phyloP scores from a whole-genome alignment of 2,113 vertebrate genomes.

The Microcebus ravelobensis region DNA sequence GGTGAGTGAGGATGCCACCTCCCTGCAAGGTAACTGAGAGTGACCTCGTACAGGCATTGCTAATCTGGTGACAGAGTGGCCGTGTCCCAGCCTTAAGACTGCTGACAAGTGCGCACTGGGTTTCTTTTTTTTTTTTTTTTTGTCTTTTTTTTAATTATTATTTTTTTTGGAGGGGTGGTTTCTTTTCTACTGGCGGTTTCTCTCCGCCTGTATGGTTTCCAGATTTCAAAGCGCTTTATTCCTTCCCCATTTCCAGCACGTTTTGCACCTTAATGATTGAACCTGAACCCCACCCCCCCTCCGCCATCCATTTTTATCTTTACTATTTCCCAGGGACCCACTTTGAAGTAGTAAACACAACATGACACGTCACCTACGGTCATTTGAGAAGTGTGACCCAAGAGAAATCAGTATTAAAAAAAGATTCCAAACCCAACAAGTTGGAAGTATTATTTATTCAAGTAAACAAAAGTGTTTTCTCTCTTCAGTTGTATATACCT shows the following conservation, averaged over 20 bases:
- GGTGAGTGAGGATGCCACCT: too few relatives aligned
- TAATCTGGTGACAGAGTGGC: rapidly evolving
- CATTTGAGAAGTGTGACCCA: not conserved
- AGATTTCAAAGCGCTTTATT: not conserved
- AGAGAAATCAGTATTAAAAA: not conserved
- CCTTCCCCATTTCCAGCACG: not conserved
- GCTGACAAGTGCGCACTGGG: rapidly evolving
- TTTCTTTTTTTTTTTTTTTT: too few relatives aligned
- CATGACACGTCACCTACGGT: rapidly evolving
- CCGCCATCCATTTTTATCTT: too few relatives aligned
- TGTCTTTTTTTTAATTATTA: too few relatives aligned
- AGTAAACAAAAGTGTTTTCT: constrained; percentile 57
- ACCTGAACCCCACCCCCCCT: not conserved
- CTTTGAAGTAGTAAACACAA: rapidly evolving
- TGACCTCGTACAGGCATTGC: rapidly evolving
- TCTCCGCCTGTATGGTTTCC: not conserved
- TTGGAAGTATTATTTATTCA: constrained; percentile 81
- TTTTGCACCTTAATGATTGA: not conserved
- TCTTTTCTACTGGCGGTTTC: rapidly evolving
- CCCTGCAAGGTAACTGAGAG: too few relatives aligned
- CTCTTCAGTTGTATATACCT: constrained; percentile 63
- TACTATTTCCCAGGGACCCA: not conserved
- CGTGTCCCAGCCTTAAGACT: rapidly evolving
- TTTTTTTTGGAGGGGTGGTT: too few relatives aligned
- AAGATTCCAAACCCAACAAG: constrained; percentile 13